phyloP scores from a whole-genome alignment of 2,888 invertebrate species.

The Synergus gifuensis region DNA sequence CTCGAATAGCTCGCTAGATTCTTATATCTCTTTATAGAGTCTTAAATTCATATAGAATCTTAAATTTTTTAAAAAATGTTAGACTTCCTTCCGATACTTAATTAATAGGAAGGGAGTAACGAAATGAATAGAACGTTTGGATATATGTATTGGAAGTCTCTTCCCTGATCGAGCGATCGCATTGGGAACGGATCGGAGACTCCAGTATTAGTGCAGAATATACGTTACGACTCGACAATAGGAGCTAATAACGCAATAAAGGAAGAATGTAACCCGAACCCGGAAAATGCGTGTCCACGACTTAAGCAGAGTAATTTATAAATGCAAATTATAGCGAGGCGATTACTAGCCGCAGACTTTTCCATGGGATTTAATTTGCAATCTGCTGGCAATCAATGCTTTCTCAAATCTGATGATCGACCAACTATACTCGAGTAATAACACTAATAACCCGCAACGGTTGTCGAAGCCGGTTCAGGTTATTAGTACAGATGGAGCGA shows the following conservation, averaged over 20 bases:
- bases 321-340: slow-evolving; percentile 64
- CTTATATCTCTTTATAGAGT: no score
- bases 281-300: slow-evolving; percentile 64
- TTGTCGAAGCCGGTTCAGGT: background rate
- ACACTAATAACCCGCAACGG: background rate
- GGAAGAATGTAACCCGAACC: slow-evolving; percentile 61
- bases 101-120: no score
- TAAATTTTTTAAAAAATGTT: no score
- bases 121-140: no score
- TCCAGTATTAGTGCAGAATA: slow-evolving; percentile 39
- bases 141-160: no score
- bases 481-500: background rate
- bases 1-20: background rate
- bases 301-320: slow-evolving; percentile 64
- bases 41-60: no score
- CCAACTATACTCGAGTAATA: background rate
- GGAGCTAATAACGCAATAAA: slow-evolving; percentile 63
- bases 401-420: slow-evolving; percentile 24
- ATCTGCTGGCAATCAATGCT: slow-evolving; percentile 52
- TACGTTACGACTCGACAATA: slow-evolving; percentile 53
- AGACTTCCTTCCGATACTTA: no score
- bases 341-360: slow-evolving; percentile 56
- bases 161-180: no score
- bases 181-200: background rate
- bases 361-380: slow-evolving; percentile 59